phyloP scores from a whole-genome alignment of 2,113 vertebrate genomes.

The Anguilla rostrata region DNA sequence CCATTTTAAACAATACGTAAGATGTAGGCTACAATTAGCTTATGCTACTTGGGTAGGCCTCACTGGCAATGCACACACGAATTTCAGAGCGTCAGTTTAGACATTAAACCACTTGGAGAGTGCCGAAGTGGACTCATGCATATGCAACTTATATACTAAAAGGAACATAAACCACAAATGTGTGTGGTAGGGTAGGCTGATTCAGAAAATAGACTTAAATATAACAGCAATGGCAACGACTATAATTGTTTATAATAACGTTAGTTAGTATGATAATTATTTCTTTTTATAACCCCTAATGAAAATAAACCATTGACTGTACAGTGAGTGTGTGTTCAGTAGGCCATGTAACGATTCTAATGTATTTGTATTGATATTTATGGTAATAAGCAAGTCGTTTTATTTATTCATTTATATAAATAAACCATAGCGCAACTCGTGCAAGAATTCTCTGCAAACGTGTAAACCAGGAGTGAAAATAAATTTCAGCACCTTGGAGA shows the following conservation, averaged over 20 bases:
- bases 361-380: constrained; percentile 71
- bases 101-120: neutral
- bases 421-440: constrained; percentile 28
- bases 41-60: constrained; percentile 33
- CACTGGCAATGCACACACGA: neutral
- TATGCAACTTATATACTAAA: neutral
- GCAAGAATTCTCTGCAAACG: constrained; percentile 40
- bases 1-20: constrained; percentile 36
- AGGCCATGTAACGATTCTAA: constrained; percentile 70
- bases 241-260: constrained; percentile 71
- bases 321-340: constrained; percentile 68
- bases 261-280: constrained; percentile 71
- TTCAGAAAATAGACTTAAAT: constrained; percentile 57
- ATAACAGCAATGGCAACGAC: constrained; percentile 59
- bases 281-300: constrained; percentile 73
- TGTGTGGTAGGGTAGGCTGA: neutral
- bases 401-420: constrained; percentile 56
- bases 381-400: constrained; percentile 67
- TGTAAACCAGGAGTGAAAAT: constrained; percentile 43
- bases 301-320: constrained; percentile 74
- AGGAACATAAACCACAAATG: neutral
- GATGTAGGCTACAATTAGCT: constrained; percentile 30
- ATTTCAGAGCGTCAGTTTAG: neutral
- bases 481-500: constrained; percentile 42
- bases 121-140: neutral